A percentile compares a stretch with the other conserved stretches of the same genome.
These are phyloP conservation scores for Drosophila rufa DNA, from an alignment of 1,140 invertebrate genomes.

Conservation along the genomic window DNA sequence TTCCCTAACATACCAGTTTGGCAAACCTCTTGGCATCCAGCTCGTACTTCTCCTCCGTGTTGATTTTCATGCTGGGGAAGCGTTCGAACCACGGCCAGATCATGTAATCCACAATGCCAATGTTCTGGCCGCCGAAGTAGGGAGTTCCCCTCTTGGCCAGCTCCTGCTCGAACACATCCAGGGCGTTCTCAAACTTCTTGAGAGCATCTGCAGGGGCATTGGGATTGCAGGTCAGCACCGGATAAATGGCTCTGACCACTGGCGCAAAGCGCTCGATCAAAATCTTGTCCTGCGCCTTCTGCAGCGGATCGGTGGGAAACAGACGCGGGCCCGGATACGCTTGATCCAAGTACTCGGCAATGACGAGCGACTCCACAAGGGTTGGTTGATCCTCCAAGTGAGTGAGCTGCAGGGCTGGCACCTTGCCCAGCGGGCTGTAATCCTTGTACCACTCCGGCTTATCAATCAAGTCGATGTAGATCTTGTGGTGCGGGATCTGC, in stretches of 20 bases:
- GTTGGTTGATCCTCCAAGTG: constrained; percentile 86
- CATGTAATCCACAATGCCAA: constrained; percentile 95
- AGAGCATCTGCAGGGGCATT: constrained; percentile 62
- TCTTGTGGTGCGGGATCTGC: constrained; percentile 92
- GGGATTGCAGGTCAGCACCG: constrained; percentile 57
- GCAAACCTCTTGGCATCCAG: constrained; percentile 76
- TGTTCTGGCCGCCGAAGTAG: constrained; percentile 89
- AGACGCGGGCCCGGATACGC: constrained; percentile 89
- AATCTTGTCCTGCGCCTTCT: constrained; percentile 92
- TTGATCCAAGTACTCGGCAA: constrained; percentile 94
- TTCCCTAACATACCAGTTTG: constrained; percentile 22
- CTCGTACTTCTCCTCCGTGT: constrained; percentile 61
- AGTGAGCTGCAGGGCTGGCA: constrained; percentile 91
- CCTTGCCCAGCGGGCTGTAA: constrained; percentile 90
- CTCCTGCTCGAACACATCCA: constrained; percentile 90
- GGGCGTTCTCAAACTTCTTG: constrained; percentile 83
- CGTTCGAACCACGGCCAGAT: constrained; percentile 96
- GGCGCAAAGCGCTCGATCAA: constrained; percentile 89
- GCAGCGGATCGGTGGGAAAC: constrained; percentile 89
- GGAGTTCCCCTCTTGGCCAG: constrained; percentile 86
- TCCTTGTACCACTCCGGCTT: constrained; percentile 93
- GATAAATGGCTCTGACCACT: constrained; percentile 65
- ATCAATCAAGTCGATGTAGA: constrained; percentile 92
- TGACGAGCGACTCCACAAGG: constrained; percentile 92
- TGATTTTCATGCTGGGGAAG: constrained; percentile 64